phyloP scores from a whole-genome alignment of 2,888 invertebrate genomes.

The Salpingus planirostris region DNA sequence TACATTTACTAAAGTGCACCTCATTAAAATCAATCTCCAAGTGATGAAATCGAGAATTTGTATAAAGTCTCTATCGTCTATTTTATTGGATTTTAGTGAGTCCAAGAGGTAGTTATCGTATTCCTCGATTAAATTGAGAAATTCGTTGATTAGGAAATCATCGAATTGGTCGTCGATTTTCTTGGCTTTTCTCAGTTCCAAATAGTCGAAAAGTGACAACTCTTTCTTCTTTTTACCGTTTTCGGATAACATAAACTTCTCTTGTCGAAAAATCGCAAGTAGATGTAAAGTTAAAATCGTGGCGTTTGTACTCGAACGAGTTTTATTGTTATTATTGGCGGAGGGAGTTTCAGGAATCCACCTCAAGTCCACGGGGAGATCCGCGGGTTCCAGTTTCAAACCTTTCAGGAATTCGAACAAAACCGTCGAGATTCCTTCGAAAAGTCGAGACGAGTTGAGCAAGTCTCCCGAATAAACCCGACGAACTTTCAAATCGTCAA shows the following conservation, averaged over 20 bases:
- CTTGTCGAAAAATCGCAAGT: conserved; percentile 5
- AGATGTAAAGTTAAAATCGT: neutral
- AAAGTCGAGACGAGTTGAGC: too few species aligned
- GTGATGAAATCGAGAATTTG: conserved; percentile 44
- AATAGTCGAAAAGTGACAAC: conserved; percentile 44
- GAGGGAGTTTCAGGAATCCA: conserved; percentile 31
- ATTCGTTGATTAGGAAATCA: conserved; percentile 48
- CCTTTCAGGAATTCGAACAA: conserved; percentile 9
- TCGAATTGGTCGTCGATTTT: conserved; percentile 44
- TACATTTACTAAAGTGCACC: conserved; percentile 34
- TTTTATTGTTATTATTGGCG: neutral
- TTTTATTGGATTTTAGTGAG: neutral
- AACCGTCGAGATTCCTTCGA: conserved; percentile 6
- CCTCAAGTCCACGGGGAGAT: conserved; percentile 31
- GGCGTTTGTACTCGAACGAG: too few species aligned
- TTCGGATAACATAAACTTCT: conserved; percentile 15
- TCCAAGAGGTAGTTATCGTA: conserved; percentile 42
- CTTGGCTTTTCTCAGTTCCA: conserved; percentile 36
- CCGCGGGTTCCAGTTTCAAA: conserved; percentile 2
- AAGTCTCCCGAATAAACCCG: too few species aligned
- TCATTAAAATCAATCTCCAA: conserved; percentile 42
- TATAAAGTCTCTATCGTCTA: conserved; percentile 41
- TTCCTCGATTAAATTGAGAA: conserved; percentile 42
- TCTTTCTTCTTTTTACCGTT: conserved; percentile 29
- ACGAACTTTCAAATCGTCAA: conserved; percentile 34